phyloP scores from a whole-genome alignment of 2,888 invertebrate species.

The Orthosia incerta region DNA sequence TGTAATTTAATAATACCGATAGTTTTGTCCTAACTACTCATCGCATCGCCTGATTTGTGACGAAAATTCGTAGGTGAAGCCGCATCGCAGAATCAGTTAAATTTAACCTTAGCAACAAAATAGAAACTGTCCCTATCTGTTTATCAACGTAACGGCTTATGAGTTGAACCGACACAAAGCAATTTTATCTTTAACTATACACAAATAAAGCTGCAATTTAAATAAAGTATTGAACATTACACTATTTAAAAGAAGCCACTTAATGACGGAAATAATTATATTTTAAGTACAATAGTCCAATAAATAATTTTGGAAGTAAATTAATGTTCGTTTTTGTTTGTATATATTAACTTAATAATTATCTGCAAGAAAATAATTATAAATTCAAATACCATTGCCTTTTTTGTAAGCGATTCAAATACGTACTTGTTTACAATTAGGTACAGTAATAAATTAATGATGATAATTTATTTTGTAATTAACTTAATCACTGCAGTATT shows the following conservation, averaged over 20 bases:
- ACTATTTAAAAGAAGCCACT: constrained; percentile 3
- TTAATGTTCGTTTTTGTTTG: constrained; percentile 17
- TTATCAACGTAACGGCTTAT: constrained; percentile 35
- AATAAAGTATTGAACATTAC: not conserved
- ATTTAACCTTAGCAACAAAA: constrained; percentile 52
- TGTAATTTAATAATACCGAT: not conserved
- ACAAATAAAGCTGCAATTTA: constrained; percentile 15
- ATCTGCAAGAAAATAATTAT: not conserved
- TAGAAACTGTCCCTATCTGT: constrained; percentile 39
- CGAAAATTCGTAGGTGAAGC: constrained; percentile 14
- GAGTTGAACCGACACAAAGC: constrained; percentile 1
- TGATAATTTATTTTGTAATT: constrained; percentile 29
- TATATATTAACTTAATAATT: constrained; percentile 8
- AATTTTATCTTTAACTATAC: constrained; percentile 30
- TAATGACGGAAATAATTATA: constrained; percentile 24
- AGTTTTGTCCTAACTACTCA: not conserved
- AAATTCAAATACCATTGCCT: not conserved
- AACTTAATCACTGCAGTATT: constrained; percentile 5
- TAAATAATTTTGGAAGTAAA: constrained; percentile 12
- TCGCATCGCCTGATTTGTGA: not conserved
- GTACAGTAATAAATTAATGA: too few relatives aligned
- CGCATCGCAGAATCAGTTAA: constrained; percentile 25
- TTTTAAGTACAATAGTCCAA: constrained; percentile 14
- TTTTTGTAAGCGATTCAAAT: constrained; percentile 1
- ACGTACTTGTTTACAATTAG: too few relatives aligned